Evolutionary conservation across 2,113 vertebrate genomes (phyloP), one percentile per base, ranked within the genome.

Genomic region (Oxyura jamaicensis): DNA sequence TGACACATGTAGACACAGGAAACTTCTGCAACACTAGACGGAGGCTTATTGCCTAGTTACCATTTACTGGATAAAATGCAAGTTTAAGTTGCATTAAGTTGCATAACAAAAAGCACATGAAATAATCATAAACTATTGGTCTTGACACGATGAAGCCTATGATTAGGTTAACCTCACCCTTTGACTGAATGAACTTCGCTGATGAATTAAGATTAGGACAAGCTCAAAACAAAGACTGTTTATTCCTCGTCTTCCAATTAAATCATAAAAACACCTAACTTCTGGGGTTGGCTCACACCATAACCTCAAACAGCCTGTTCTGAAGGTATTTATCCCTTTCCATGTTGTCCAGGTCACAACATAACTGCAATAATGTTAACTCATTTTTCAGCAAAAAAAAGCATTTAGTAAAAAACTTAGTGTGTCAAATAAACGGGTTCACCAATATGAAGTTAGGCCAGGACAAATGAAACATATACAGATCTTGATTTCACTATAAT

Each of bases 371-470:
- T 58, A 84, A 91, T 22, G 25, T 33, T 39, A 79, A 83, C 44
- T 79, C 9, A 20, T 89, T 93, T 93, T 42, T 42, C 76, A 77
- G 79, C 5, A 90, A 91, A 81, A 6, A 44, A 69, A 67, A 91
- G 44, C 6, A 90, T 80, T 86, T 20, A 55, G 15, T 42, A 73
- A 94, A 65, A 65, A 58, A 41, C 6, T n/a, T 94, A 42, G 41
- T 83, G 11, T 75, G 39, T 73, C 62, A 86, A 78, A 92, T 91
- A 69, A 91, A 83, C 71, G n/a, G 11, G 36, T 90, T 95, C 91
- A 86, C 42, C 83, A 90, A 14, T 86, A 81, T 63, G 50, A 95
- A 96, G 62, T 81, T 66, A 92, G 33, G 50, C 74, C 77, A 91
- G 86, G n/a, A 75, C 71, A 94, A 96, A 93, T 35, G n/a, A 90